Percentiles rank a stretch among this genome's conserved stretches.
Conservation (phyloP, 2,888 invertebrate species). For the Euzetes globulus region DNA sequence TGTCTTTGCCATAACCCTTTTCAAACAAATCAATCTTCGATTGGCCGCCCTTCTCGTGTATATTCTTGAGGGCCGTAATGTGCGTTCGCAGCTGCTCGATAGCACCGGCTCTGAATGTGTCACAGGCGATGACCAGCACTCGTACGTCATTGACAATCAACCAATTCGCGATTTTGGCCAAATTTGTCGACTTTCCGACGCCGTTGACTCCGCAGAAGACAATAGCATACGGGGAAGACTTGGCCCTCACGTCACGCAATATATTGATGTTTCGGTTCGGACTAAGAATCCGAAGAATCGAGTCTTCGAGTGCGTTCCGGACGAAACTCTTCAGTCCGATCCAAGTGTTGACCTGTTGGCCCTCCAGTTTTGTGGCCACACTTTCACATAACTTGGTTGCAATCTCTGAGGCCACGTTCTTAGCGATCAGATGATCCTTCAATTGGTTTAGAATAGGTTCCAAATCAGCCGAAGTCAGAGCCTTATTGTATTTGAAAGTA, state of each 20-base stretch:
- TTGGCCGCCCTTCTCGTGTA: conserved; percentile 50
- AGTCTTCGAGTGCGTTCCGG: conserved; percentile 75
- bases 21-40: conserved; percentile 84
- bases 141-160: conserved; percentile 91
- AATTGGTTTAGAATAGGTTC: conserved; percentile 81
- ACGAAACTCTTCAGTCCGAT: conserved; percentile 83
- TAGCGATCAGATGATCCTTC: conserved; percentile 87
- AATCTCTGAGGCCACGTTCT: conserved; percentile 96
- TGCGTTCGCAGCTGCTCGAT: conserved; percentile 97
- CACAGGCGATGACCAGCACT: conserved; percentile 96
- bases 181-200: conserved; percentile 96
- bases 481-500: conserved; percentile 57
- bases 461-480: conserved; percentile 70
- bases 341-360: conserved; percentile 88
- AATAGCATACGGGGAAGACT: conserved; percentile 75
- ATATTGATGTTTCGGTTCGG: conserved; percentile 93
- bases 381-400: conserved; percentile 87
- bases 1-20: conserved; percentile 92
- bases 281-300: conserved; percentile 77
- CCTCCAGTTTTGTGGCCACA: conserved; percentile 78
- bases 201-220: conserved; percentile 98
- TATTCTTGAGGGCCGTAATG: conserved; percentile 64
- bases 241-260: conserved; percentile 77
- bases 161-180: conserved; percentile 99
- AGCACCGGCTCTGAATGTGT: conserved; percentile 97